Base-by-base conservation (phyloP, 2,797 vertebrate genomes). In the Melopsittacus undulatus region DNA sequence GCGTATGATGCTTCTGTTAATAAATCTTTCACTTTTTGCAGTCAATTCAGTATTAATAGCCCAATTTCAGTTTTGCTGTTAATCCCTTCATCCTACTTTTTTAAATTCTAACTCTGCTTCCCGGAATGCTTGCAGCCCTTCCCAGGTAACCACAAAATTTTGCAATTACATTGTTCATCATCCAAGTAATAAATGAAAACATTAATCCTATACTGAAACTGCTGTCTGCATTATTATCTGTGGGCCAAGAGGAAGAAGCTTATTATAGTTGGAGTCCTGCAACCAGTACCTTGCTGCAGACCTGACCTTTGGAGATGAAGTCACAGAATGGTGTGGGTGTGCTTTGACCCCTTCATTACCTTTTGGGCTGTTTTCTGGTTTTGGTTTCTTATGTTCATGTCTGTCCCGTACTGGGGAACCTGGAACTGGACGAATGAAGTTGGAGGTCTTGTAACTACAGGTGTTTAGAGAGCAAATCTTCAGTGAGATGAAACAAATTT, bases 311-410 rank as follows among this genome's bases (percentile, higher is more conserved):
- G 40, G 29, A 40, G 26, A 11, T 52, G 20, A 36, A 63, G 23
- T 36, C 0, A 1, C 1, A 3, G 51, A 46, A 20, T 5, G 11
- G 11, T 20, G 70, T 59, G 4, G 11, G 69, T 83, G 40, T 52
- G 9, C 42, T 89, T 30, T 2, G 10, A 43, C 21, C n/a, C 3
- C 17, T 40, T 69, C 1, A 0, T 46, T 3, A 1, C 46, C 13
- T 87, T 36, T 51, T n/a, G 14, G 62, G 20, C 13, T 0, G 0
- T 67, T 64, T 80, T 30, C 30, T 59, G 11, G 3, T 61, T 7
- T 82, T 45, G 4, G 3, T 64, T 74, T 34, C 45, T 21, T 43
- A 15, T 36, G 3, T 76, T 4, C 2, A 1, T 48, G 7, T 15
- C 3, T 1, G 1, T 57, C 20, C 30, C 52, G 13, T 52, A 17